phyloP scores from a whole-genome alignment of 1,140 invertebrate species.

The Copidosoma floridanum region DNA sequence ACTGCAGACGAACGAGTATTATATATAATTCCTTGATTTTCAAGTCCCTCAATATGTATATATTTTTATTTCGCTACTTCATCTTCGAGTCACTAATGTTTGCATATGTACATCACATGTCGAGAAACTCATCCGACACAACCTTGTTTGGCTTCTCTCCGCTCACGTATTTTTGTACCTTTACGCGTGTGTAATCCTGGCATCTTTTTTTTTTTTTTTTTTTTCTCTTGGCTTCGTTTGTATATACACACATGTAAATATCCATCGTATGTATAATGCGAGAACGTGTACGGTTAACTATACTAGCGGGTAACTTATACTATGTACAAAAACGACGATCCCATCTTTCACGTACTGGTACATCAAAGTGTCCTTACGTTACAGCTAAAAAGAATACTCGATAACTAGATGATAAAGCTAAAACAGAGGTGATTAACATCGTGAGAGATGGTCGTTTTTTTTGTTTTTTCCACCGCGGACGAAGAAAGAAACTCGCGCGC shows the following conservation, averaged over 20 bases:
- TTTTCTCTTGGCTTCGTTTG: too few species aligned
- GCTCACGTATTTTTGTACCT: slow-evolving; percentile 45
- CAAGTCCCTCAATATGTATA: too few species aligned
- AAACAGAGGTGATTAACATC: background rate
- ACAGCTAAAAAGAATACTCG: background rate
- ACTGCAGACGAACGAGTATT: too few species aligned
- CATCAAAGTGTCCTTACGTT: too few species aligned
- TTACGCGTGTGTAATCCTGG: slow-evolving; percentile 56
- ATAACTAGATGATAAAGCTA: background rate
- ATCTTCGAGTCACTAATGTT: slow-evolving; percentile 37
- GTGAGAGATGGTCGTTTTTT: slow-evolving; percentile 6
- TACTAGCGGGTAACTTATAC: background rate
- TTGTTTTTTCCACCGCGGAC: too few species aligned
- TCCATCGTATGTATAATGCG: slow-evolving; percentile 15
- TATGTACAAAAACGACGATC: slow-evolving; percentile 15
- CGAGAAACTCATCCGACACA: too few species aligned
- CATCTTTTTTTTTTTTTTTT: too few species aligned
- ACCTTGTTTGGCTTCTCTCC: slow-evolving; percentile 21
- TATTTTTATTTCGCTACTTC: too few species aligned
- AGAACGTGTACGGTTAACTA: slow-evolving; percentile 14
- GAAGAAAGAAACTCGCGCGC: slow-evolving; percentile 3
- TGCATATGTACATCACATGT: slow-evolving; percentile 56
- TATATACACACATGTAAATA: slow-evolving; percentile 38
- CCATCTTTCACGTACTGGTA: background rate
- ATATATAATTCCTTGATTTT: too few species aligned